phyloP scores from a whole-genome alignment of 2,797 vertebrate species.

The Gobionotothen gibberifrons region DNA sequence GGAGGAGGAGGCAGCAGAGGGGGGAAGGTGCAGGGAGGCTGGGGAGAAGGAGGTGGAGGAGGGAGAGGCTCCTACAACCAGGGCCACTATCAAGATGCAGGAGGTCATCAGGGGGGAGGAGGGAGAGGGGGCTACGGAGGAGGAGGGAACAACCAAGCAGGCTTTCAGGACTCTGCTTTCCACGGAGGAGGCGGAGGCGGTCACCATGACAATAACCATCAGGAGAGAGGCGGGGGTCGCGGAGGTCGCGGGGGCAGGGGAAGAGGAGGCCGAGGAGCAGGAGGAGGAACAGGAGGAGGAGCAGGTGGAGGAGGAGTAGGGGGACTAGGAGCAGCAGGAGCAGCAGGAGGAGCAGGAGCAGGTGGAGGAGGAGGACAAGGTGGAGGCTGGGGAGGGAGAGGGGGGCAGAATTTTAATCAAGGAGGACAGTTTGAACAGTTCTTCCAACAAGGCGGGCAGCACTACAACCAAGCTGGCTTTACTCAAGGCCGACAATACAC shows the following conservation, averaged over 20 bases:
- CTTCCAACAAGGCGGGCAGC: conserved; percentile 97
- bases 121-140: conserved; percentile 79
- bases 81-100: conserved; percentile 74
- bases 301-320: conserved; percentile 86
- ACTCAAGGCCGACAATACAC: conserved; percentile 94
- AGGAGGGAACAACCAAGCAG: conserved; percentile 82
- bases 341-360: conserved; percentile 75
- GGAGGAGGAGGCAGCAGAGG: conserved; percentile 72
- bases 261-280: conserved; percentile 89
- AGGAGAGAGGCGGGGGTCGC: conserved; percentile 86
- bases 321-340: conserved; percentile 87
- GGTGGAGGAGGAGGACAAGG: conserved; percentile 83
- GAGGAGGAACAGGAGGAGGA: conserved; percentile 83
- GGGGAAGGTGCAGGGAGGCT: conserved; percentile 82
- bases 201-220: conserved; percentile 79
- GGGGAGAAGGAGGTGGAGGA: conserved; percentile 80
- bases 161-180: conserved; percentile 87
- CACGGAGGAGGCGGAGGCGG: conserved; percentile 85
- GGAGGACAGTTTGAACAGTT: conserved; percentile 99
- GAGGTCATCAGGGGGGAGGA: conserved; percentile 71
- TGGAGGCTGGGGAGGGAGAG: conserved; percentile 92
- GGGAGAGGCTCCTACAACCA: conserved; percentile 79
- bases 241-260: conserved; percentile 86
- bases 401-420: conserved; percentile 93
- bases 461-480: conserved; percentile 96